Base-by-base conservation (phyloP, 2,113 vertebrate genomes). In the Dunckerocampus dactyliophorus region DNA sequence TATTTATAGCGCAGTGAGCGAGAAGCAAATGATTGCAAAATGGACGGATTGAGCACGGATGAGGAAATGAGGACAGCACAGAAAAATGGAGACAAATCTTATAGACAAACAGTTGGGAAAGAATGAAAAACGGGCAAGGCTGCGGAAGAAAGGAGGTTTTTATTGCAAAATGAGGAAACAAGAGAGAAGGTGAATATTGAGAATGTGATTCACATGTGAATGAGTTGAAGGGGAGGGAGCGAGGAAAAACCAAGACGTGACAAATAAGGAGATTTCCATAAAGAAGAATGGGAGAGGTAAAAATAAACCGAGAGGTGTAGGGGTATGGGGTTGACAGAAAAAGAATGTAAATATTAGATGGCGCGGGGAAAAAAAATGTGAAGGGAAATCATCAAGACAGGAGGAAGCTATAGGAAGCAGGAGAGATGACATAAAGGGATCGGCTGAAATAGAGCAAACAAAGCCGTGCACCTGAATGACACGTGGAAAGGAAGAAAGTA, bases 241-340 rank as follows among this genome's bases (percentile, higher is more conserved):
- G 34, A 59, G 11, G 16, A 52, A 43, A 19, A 16, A 54, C 61
- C 49, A 60, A 65, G 62, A 68, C 63, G 21, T 3, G 21, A 73
- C 56, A 81, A 81, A 82, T 69, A 68, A 71, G 57, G 49, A 71
- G 59, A 80, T 82, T 79, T 82, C 75, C 58, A 68, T 37, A n/a
- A 69, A 85, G 63, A 65, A 42, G 45, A 31, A 65, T 12, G 28
- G 63, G 67, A 58, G 24, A 55, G 46, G 14, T 37, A 62, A 31
- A 53, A 67, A 68, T 70, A 63, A 56, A 71, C 28, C 48, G 34
- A 55, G 63, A 31, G 8, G 21, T 20, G 59, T 52, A 24, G 42
- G 19, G 50, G n/a, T n/a, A n/a, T n/a, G n/a, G 24, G 20, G 1
- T 65, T 1, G 34, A 74, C 3, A 42, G 43, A 58, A 59, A 1